Evolutionary conservation across 2,888 invertebrate genomes (phyloP).

Genomic region (Linhomoeus sp.): DNA sequence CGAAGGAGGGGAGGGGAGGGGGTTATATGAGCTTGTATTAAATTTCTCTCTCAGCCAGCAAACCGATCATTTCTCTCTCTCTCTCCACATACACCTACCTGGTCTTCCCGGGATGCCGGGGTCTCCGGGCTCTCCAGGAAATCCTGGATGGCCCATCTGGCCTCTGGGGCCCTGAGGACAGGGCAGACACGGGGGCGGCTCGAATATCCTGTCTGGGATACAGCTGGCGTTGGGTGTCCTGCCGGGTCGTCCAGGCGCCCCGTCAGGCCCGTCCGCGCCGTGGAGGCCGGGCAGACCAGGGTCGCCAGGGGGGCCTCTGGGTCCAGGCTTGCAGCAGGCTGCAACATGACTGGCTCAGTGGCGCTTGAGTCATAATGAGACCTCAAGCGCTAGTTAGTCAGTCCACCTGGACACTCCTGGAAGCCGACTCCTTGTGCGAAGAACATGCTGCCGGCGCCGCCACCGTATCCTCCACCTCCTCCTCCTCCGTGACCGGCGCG

Average conservation of each 20-base stretch:
- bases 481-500: not conserved
- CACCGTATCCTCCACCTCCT: not conserved
- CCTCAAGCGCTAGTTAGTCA: not conserved
- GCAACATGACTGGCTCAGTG: conserved; percentile 1
- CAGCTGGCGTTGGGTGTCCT: conserved; percentile 27
- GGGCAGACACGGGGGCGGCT: conserved; percentile 27
- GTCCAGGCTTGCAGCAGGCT: conserved; percentile 25
- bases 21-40: too few species aligned
- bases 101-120: conserved; percentile 16
- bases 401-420: conserved; percentile 24
- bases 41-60: too few species aligned
- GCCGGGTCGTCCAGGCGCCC: conserved; percentile 25
- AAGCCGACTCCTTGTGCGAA: conserved; percentile 20
- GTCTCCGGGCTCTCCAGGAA: conserved; percentile 22
- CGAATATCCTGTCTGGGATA: conserved; percentile 25
- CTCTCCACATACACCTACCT: conserved; percentile 4
- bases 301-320: conserved; percentile 17
- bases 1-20: too few species aligned
- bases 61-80: too few species aligned
- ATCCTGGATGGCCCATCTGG: conserved; percentile 13
- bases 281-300: conserved; percentile 19
- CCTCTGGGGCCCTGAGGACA: conserved; percentile 21
- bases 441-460: conserved; percentile 12
- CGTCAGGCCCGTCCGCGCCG: conserved; percentile 21
- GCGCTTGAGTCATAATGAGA: not conserved